Evolutionary conservation across 2,113 vertebrate species (phyloP).

Genomic region (Paralichthys olivaceus): DNA sequence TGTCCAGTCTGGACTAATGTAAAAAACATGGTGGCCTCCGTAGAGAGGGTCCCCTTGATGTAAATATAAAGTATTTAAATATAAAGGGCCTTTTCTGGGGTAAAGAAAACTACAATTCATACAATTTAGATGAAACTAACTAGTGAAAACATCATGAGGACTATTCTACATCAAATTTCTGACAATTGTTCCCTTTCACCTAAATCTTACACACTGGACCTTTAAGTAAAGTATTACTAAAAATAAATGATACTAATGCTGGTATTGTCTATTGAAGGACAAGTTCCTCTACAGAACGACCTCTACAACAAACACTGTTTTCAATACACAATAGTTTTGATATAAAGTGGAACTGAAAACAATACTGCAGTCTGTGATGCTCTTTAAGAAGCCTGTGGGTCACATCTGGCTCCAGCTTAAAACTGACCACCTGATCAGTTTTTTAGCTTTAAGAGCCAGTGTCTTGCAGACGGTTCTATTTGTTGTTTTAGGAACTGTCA

Average conservation of each 20-base stretch:
- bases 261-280: too few relatives aligned
- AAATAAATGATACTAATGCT: neutral
- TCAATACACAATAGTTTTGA: neutral
- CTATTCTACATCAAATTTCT: too few relatives aligned
- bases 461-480: slow-evolving; percentile 8
- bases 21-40: too few relatives aligned
- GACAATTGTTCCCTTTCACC: too few relatives aligned
- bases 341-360: slow-evolving; percentile 2
- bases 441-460: slow-evolving; percentile 17
- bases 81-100: too few relatives aligned
- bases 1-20: too few relatives aligned
- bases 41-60: too few relatives aligned
- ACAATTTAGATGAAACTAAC: too few relatives aligned
- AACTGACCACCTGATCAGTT: slow-evolving; percentile 35
- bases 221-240: neutral
- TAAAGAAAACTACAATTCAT: too few relatives aligned
- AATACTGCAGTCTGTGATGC: neutral
- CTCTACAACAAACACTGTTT: neutral
- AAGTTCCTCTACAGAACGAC: neutral
- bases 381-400: slow-evolving; percentile 25
- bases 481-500: slow-evolving; percentile 23
- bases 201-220: too few relatives aligned
- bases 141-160: too few relatives aligned
- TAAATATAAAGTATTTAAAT: too few relatives aligned
- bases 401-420: slow-evolving; percentile 47